Base-by-base conservation (phyloP, 37 sponge, comb jelly and placozoan genomes). In the Crambe crambe region DNA sequence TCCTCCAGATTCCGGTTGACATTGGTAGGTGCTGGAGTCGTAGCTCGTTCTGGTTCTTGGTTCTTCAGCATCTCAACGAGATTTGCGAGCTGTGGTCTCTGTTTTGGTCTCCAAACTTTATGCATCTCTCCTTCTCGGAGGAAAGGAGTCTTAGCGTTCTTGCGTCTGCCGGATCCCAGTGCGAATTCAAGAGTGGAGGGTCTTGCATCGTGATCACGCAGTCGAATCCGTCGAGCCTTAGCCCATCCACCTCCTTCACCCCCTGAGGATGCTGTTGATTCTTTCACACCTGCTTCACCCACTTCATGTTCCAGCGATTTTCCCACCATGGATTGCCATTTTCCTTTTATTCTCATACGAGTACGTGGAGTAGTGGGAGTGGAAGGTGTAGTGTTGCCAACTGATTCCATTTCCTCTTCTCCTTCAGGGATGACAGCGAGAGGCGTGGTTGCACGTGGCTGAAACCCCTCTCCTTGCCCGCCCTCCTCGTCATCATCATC, bases 61-160 rank as follows among this genome's bases (percentile, higher is more conserved):
- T 56, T 18, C 1, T 26, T 35, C 40, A 79, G 37, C 3, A 64
- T 29, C 1, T 47, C 38, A 23, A 79, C 79, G 4, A 68, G 21
- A 34, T 79, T n/a, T 29, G 68, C 47, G 15, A 71, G 37, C 56
- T 74, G 67, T 29, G 58, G 62, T 1, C 35, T 59, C 12, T 44
- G 63, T 56, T 74, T 71, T 3, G 83, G 83, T n/a, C 67, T 60
- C 83, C 83, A 82, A 3, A 82, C 83, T 3, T 23, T 12, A 38
- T 82, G 83, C 0, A 42, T 54, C 1, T 82, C 75, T 12, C 83
- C 83, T 32, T 82, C 83, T 30, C 44, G 60, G 23, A 82, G 74
- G 56, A 56, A 82, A 4, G 39, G 25, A 42, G 67, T 66, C 18
- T 27, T n/a, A 9, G 1, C 37, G 25, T 47, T 32, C 44, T 44